Evolutionary conservation across 2,888 invertebrate species (phyloP), one percentile per base, ranked within the genome.

Genomic region (Hydrotaea diabolus): DNA sequence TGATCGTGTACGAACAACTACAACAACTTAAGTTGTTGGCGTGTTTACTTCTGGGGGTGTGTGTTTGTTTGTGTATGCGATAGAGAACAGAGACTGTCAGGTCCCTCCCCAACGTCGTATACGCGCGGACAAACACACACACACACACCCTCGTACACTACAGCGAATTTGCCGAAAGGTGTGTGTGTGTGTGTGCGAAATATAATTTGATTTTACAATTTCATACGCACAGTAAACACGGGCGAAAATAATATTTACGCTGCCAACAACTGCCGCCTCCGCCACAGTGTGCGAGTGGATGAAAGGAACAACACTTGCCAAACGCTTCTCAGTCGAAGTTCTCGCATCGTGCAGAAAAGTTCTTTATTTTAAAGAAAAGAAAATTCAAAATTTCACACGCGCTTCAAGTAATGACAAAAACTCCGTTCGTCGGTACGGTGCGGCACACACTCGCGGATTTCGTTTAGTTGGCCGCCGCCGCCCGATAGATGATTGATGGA

Each of bases 261-360:
- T 80, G 31, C 31, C 31, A 77, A 31, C 75, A 36, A 55, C n/a
- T 49, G 76, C 49, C 64, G 49, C 49, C 19, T 39, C n/a, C 36
- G 76, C 49, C 64, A 39, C 49, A 17, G 39, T 82, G 72, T 57
- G 26, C 2, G 71, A 26, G 21, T 21, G 62, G 49, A 72, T 72
- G 49, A 80, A 46, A 71, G 69, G 71, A 74, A 72, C 74, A 57
- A 77, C 66, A 62, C n/a, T 78, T 15, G 57, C 57, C 66, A 84
- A 84, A 71, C 53, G 57, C 64, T 80, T 79, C 64, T 55, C 87
- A 89, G 89, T 90, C 87, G 87, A 87, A 85, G 86, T 90, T 90
- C 87, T 88, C 81, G 87, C 86, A 86, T 89, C 87, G 87, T 79
- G 79, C 86, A 77, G 90, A 87, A 79, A 86, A 87, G 90, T 87